These are phyloP conservation scores for Anthophora plumipes DNA, from an alignment of 2,888 invertebrate species.

Conservation along the genomic window DNA sequence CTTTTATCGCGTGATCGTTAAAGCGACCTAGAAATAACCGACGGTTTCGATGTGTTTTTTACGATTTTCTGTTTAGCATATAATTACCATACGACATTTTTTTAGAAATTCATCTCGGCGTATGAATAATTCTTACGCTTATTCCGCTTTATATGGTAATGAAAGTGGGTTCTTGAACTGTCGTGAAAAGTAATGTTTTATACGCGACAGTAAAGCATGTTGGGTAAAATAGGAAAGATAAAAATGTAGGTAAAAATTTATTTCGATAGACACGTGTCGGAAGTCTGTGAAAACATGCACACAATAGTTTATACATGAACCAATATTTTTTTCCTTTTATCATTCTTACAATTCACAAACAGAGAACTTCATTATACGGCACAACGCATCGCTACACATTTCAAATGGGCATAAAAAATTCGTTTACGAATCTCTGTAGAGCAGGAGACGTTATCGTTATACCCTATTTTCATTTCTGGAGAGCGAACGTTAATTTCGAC, in stretches of 20 bases:
- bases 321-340: no score
- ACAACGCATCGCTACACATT: not conserved
- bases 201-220: no score
- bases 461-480: constrained; percentile 8
- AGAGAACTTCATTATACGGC: no score
- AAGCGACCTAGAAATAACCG: constrained; percentile 15
- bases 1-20: constrained; percentile 52
- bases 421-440: not conserved
- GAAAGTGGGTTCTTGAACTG: not conserved
- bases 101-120: not conserved
- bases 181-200: not conserved
- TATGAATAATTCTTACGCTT: no score
- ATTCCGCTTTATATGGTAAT: no score
- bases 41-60: not conserved
- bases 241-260: no score
- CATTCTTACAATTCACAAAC: no score
- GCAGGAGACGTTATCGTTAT: not conserved
- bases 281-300: no score
- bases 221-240: no score
- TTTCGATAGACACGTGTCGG: no score
- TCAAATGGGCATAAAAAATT: not conserved
- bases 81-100: not conserved
- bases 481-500: constrained; percentile 16
- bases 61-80: no score
- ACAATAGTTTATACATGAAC: no score